Evolutionary conservation across 2,888 invertebrate genomes (phyloP), one percentile per base, ranked within the genome.

Genomic region (Auanema freiburgensis): DNA sequence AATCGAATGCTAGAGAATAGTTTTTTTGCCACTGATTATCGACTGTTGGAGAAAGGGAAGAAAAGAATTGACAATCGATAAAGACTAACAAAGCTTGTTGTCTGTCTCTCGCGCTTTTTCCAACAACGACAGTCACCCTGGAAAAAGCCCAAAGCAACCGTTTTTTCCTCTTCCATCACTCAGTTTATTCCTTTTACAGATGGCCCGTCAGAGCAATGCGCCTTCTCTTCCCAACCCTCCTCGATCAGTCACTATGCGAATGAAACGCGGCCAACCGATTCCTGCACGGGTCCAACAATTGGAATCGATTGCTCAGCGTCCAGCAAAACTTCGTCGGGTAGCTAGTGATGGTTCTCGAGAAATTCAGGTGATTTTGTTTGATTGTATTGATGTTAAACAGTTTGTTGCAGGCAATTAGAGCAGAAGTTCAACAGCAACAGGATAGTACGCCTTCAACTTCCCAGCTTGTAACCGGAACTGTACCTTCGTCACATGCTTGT

Each of bases 391-490:
- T 21, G 4, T 21, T 10, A 46, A 46, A 16, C 46, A 46, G 46
- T 46, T 3, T 46, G 3, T 46, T 46, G 46, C 10, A 46, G 46
- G 46, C 46, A 3, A 21, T 46, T 46, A 16, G 21, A 46, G 16
- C 46, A 16, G 46, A 46, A 16, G 16, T 46, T 3, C 16, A 18
- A 10, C 46, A 46, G 10, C 46, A 46, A 10, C 46, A 46, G 46
- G 46, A n/a, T 4, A 52, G 4, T 6, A 18, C 49, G 8, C 50
- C 61, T 2, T 44, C 55, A 16, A 57, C 62, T 16, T 62, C 62
- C 5, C 62, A 62, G n/a, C 41, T 62, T 18, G 62, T 62, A 1
- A 62, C 62, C 14, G 62, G 62, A 12, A 33, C 62, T 12, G 62
- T 62, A 25, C 62, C 62, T 8, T 57, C 57, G 6, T 33, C 41